Percentiles rank a stretch among this genome's conserved stretches.
Evolutionary conservation across 2,888 invertebrate genomes (phyloP).

Genomic region (Heterodera filipjevi): DNA sequence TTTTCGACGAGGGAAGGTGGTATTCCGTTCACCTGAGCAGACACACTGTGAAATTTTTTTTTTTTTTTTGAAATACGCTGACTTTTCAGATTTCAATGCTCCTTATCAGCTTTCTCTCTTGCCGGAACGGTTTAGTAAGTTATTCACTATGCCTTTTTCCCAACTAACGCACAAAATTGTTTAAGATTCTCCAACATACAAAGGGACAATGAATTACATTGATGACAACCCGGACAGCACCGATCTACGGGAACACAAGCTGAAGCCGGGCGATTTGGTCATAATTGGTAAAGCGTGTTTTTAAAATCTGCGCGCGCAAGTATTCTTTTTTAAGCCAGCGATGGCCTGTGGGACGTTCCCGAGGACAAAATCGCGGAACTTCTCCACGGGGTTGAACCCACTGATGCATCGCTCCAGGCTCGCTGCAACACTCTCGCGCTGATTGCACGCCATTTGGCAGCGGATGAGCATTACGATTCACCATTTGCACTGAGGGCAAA

Average conservation of each 20-base stretch:
- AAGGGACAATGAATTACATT: constrained; percentile 17
- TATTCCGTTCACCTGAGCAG: constrained; percentile 73
- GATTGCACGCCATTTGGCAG: constrained; percentile 90
- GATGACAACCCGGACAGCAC: constrained; percentile 57
- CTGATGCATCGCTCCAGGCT: constrained; percentile 41
- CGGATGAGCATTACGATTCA: constrained; percentile 91
- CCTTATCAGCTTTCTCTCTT: constrained; percentile 94
- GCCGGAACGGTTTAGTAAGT: constrained; percentile 69
- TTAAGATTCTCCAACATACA: constrained; percentile 10
- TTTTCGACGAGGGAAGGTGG: constrained; percentile 80
- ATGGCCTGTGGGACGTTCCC: constrained; percentile 96
- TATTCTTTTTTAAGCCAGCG: constrained; percentile 75
- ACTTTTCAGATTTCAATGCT: constrained; percentile 80
- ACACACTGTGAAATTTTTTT: constrained; percentile 17
- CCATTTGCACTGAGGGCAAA: constrained; percentile 91
- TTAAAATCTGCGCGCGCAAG: not conserved
- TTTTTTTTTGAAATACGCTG: not conserved
- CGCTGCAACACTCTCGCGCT: constrained; percentile 82
- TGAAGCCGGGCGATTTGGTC: constrained; percentile 55
- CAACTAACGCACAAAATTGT: not conserved
- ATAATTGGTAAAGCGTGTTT: constrained; percentile 32
- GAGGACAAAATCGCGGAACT: constrained; percentile 68
- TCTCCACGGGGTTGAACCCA: constrained; percentile 1
- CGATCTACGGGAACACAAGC: constrained; percentile 51
- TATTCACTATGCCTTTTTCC: not conserved